These are phyloP conservation scores for Mechanitis mazaeus DNA, from an alignment of 2,888 invertebrate genomes.

Conservation along the genomic window DNA sequence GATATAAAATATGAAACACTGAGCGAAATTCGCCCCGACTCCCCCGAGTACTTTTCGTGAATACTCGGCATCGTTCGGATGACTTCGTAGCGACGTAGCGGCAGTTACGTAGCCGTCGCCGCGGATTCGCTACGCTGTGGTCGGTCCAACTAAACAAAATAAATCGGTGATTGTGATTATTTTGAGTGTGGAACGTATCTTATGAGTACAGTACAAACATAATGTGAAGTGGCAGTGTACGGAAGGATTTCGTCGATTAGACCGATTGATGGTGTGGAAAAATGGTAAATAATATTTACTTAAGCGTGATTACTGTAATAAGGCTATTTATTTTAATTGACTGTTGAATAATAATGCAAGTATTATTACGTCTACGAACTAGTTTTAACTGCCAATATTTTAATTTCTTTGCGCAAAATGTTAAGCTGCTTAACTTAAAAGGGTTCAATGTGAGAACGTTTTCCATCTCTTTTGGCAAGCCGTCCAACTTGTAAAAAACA, in stretches of 20 bases:
- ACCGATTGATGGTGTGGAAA: conserved; percentile 61
- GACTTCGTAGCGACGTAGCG: conserved; percentile 62
- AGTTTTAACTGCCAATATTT: not conserved
- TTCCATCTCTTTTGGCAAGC: conserved; percentile 5
- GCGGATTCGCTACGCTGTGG: conserved; percentile 43
- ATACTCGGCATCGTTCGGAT: conserved; percentile 48
- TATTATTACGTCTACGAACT: not conserved
- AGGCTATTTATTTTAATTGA: conserved; percentile 30
- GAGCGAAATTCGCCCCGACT: conserved; percentile 61
- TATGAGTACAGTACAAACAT: conserved; percentile 47
- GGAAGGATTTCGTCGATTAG: conserved; percentile 38
- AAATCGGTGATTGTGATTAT: conserved; percentile 56
- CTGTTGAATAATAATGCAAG: conserved; percentile 11
- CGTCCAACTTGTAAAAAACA: conserved; percentile 3
- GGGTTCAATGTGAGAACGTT: conserved; percentile 5
- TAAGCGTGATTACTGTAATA: conserved; percentile 46
- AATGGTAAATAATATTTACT: conserved; percentile 62
- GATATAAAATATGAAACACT: conserved; percentile 76
- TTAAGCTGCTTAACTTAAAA: conserved; percentile 5
- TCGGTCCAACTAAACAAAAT: conserved; percentile 29
- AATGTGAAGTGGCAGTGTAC: conserved; percentile 56
- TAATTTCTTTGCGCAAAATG: not conserved
- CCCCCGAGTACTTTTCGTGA: conserved; percentile 43
- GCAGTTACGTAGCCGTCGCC: conserved; percentile 58
- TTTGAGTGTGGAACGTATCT: conserved; percentile 34